Percentiles rank a stretch among this genome's conserved stretches.
Conservation (phyloP, 2,888 invertebrate genomes). For the Xanthostigma xanthostigma region DNA sequence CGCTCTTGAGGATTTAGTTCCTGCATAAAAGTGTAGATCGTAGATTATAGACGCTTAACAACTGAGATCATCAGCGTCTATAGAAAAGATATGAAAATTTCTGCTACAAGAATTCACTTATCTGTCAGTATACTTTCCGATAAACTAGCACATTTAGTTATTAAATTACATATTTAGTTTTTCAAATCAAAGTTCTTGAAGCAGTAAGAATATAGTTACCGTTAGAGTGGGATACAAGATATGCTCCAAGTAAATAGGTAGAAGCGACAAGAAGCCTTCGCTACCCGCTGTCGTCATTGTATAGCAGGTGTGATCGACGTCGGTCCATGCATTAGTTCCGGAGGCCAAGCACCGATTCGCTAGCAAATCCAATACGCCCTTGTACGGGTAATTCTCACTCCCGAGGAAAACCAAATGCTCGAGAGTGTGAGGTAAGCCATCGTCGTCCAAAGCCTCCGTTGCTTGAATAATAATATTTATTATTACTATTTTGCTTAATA, state of each 20-base stretch:
- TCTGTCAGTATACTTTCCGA: too few species aligned
- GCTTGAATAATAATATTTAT: constrained; percentile 34
- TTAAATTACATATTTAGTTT: too few species aligned
- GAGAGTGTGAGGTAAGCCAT: constrained; percentile 83
- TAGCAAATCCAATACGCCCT: constrained; percentile 74
- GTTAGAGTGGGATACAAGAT: constrained; percentile 71
- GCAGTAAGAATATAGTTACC: constrained; percentile 22
- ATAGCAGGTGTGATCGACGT: constrained; percentile 77
- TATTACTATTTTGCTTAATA: background rate
- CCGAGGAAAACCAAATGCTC: constrained; percentile 87
- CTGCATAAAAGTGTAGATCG: too few species aligned
- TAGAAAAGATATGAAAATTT: too few species aligned
- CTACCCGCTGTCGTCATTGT: constrained; percentile 77
- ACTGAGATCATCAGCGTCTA: too few species aligned
- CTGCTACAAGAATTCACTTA: too few species aligned
- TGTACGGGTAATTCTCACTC: constrained; percentile 77
- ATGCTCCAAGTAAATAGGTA: constrained; percentile 86
- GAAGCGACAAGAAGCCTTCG: constrained; percentile 73
- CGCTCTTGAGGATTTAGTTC: too few species aligned
- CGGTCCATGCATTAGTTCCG: constrained; percentile 87
- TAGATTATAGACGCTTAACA: too few species aligned
- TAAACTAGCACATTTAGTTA: too few species aligned
- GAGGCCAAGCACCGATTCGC: constrained; percentile 82
- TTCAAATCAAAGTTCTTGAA: too few species aligned
- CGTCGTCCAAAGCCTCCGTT: constrained; percentile 82